Base-by-base conservation (phyloP, 2,888 invertebrate genomes). In the Geotrupes spiniger region DNA sequence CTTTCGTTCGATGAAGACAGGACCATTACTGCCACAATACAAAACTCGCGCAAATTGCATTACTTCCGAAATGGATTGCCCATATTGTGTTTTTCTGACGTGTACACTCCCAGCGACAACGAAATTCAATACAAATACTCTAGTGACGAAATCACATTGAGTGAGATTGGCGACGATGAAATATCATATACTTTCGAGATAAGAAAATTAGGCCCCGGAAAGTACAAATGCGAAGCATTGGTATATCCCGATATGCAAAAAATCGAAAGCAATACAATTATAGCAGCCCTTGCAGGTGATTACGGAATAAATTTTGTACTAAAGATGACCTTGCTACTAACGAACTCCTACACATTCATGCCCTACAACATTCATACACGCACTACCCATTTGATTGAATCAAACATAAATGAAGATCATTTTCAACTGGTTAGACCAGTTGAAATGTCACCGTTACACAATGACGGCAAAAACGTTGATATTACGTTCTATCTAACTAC, bases 161-260 rank as follows among this genome's bases (percentile, higher is more conserved):
- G n/a, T 2, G 15, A 33, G 15, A 15, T 14, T 9, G 1, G 14
- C 10, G 14, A n/a, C 3, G 33, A 33, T 14, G 15, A 9, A 14
- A 6, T 33, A 15, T 12, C 1, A 8, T 33, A 33, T 6, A 33
- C 14, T 10, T 33, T 33, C 33, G 15, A 33, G 14, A 10, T 33
- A 14, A 15, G 15, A 2, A 8, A 12, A 14, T 10, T 33, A 2
- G 33, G 12, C 9, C 14, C 15, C 1, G 56, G 53, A 5, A 49
- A 52, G 10, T 60, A 55, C 27, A 59, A 59, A 59, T 61, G 61
- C 25, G 51, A 56, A 47, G 58, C 54, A 1, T 53, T 57, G 31
- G 44, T 48, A 31, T 51, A 52, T 12, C 54, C 56, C 1, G 31
- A 56, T 29, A 36, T 52, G 5, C 27, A 42, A 4, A 42, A 26